These are phyloP conservation scores for Lacerta bilineata DNA, from an alignment of 2,797 vertebrate species.

Conservation along the genomic window DNA sequence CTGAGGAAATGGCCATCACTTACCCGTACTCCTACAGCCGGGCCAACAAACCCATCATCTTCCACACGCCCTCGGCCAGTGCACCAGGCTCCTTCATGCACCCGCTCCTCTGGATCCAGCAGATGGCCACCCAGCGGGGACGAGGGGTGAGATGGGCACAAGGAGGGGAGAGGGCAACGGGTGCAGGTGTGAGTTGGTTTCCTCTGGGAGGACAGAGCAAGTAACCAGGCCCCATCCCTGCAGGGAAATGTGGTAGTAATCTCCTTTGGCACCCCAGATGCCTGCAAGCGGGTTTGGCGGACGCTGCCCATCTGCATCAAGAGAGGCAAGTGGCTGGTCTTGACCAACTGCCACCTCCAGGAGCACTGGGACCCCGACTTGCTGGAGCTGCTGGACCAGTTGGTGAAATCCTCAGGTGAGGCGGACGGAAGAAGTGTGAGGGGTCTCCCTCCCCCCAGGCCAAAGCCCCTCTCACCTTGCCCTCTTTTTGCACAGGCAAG, in stretches of 20 bases:
- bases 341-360: constrained; percentile 86
- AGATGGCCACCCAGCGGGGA: constrained; percentile 65
- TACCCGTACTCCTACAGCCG: constrained; percentile 68
- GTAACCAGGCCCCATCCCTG: neutral
- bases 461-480: neutral
- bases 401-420: constrained; percentile 73
- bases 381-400: constrained; percentile 63
- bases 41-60: constrained; percentile 79
- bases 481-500: neutral
- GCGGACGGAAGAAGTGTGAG: rapidly evolving
- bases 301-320: constrained; percentile 71
- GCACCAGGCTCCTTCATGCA: constrained; percentile 65
- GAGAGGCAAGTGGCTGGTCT: constrained; percentile 87
- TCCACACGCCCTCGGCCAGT: constrained; percentile 74
- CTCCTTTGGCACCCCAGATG: constrained; percentile 76
- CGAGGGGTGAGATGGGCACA: constrained; percentile 72
- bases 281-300: constrained; percentile 68
- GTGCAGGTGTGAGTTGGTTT: too few relatives aligned
- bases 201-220: neutral
- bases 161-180: neutral
- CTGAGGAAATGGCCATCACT: constrained; percentile 57
- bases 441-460: neutral
- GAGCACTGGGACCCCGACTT: constrained; percentile 81
- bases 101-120: constrained; percentile 81
- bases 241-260: constrained; percentile 79